Evolutionary conservation across 2,888 invertebrate genomes (phyloP).

Genomic region (Trisateles emortualis): DNA sequence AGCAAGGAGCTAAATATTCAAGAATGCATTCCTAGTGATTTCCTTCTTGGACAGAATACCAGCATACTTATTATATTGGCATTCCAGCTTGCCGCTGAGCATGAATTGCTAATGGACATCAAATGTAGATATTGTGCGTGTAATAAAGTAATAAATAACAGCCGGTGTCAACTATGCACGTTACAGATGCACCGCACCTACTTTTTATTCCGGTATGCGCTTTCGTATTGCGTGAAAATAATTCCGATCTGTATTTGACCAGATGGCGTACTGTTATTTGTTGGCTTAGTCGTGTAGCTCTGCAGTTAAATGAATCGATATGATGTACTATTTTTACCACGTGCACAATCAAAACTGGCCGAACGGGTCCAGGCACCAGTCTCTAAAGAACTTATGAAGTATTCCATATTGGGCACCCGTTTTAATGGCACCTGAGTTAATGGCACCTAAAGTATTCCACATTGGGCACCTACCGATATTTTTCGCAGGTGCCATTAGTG

Average conservation of each 20-base stretch:
- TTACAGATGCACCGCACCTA: neutral
- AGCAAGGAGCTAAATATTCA: neutral
- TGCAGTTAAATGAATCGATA: too few species aligned
- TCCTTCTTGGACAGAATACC: neutral
- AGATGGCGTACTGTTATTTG: too few species aligned
- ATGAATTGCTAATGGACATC: slow-evolving; percentile 1
- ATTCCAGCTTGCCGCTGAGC: neutral
- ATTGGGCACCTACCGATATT: too few species aligned
- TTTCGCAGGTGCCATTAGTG: too few species aligned
- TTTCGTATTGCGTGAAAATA: slow-evolving; percentile 11
- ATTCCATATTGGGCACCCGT: too few species aligned
- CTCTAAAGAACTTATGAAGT: too few species aligned
- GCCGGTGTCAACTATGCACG: neutral
- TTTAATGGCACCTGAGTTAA: too few species aligned
- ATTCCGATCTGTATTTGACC: neutral
- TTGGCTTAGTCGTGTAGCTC: too few species aligned
- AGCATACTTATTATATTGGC: neutral
- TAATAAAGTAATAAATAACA: slow-evolving; percentile 1
- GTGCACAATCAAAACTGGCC: too few species aligned
- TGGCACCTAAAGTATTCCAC: too few species aligned
- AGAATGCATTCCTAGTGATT: neutral
- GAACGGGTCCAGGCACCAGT: too few species aligned
- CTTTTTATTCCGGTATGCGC: slow-evolving; percentile 11
- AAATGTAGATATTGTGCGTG: neutral
- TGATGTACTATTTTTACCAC: too few species aligned